Percentiles rank a stretch among this genome's conserved stretches.
Evolutionary conservation across 2,797 vertebrate species (phyloP).

Genomic region (Gouania willdenowi): DNA sequence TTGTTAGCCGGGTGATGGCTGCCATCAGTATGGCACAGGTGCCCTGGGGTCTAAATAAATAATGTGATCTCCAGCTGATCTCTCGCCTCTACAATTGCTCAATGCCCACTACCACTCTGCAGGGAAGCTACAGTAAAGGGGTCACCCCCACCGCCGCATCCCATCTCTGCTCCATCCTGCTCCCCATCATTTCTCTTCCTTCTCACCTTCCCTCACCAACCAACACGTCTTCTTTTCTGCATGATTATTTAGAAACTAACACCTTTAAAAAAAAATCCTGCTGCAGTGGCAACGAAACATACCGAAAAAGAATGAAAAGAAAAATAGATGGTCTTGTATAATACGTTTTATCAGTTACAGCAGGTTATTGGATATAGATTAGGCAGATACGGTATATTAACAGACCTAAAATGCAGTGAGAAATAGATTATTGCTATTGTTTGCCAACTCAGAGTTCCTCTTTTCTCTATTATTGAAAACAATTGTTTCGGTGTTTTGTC

Average conservation of each 20-base stretch:
- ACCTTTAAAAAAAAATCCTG: constrained; percentile 57
- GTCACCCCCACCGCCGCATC: constrained; percentile 23
- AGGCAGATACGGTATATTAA: constrained; percentile 13
- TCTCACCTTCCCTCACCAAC: constrained; percentile 32
- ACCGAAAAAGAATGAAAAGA: background rate
- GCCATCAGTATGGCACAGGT: constrained; percentile 58
- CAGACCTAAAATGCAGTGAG: background rate
- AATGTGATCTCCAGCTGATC: constrained; percentile 61
- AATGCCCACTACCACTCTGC: constrained; percentile 45
- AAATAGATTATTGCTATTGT: too few relatives aligned
- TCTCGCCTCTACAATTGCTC: constrained; percentile 28
- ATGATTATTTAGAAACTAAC: constrained; percentile 75
- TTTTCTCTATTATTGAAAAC: too few relatives aligned
- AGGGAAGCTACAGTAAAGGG: constrained; percentile 54
- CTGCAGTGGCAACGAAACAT: constrained; percentile 34
- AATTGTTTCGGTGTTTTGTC: constrained; percentile 18
- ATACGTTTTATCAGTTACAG: constrained; percentile 24
- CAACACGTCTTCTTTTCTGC: constrained; percentile 50
- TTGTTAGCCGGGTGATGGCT: constrained; percentile 42
- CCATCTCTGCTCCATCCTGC: constrained; percentile 25
- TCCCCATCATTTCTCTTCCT: constrained; percentile 34
- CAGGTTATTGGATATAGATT: constrained; percentile 18
- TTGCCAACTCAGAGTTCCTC: too few relatives aligned
- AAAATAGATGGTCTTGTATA: too few relatives aligned
- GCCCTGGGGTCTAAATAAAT: constrained; percentile 72